A percentile compares a stretch with the other conserved stretches of the same genome.
These are phyloP conservation scores for Stigmatopora argus DNA, from an alignment of 2,113 vertebrate species.

Conservation along the genomic window DNA sequence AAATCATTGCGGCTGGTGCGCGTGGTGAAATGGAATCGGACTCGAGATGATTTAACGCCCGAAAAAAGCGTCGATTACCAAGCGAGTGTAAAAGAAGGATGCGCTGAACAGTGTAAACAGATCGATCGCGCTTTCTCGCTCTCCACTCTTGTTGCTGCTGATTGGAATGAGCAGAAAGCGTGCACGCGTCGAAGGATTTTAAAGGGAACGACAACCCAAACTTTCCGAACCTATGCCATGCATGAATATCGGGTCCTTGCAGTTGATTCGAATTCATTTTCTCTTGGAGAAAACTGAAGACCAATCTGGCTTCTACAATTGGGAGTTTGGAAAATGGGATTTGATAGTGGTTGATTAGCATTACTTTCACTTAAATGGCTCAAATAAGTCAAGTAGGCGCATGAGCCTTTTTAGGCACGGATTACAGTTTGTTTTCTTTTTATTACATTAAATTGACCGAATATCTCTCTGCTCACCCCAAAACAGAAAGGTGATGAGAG, in stretches of 20 bases:
- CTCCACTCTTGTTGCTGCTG: constrained; percentile 21
- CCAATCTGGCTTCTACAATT: too few species aligned
- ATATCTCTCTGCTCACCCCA: too few species aligned
- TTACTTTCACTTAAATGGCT: too few species aligned
- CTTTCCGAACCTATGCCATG: neutral
- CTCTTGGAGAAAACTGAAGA: too few species aligned
- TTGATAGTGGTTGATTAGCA: too few species aligned
- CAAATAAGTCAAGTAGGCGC: too few species aligned
- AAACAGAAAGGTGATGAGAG: too few species aligned
- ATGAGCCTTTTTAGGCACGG: too few species aligned
- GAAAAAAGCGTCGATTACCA: neutral
- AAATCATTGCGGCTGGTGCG: constrained; percentile 47
- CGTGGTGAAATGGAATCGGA: constrained; percentile 10
- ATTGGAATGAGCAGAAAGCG: constrained; percentile 17
- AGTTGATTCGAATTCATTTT: too few species aligned
- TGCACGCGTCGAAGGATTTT: constrained; percentile 18
- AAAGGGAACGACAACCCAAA: constrained; percentile 16
- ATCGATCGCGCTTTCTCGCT: constrained; percentile 21
- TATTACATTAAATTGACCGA: too few species aligned
- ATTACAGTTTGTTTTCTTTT: too few species aligned
- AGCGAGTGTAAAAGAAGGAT: constrained; percentile 35
- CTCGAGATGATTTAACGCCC: neutral
- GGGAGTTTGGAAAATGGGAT: too few species aligned
- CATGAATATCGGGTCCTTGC: neutral
- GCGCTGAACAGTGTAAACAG: constrained; percentile 29